phyloP scores from a whole-genome alignment of 2,113 vertebrate genomes.

The Dinomys branickii region DNA sequence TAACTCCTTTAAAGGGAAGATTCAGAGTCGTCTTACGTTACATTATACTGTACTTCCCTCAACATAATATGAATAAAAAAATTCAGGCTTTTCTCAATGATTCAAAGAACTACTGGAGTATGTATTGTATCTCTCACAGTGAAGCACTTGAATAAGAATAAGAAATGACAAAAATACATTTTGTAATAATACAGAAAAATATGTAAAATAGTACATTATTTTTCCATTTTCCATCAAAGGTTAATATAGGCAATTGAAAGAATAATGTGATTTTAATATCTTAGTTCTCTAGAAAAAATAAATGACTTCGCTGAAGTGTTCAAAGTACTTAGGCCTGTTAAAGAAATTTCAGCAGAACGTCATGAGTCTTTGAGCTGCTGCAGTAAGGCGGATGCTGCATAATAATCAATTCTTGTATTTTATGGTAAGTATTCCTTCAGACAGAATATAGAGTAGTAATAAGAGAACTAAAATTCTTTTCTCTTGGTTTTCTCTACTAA shows the following conservation, averaged over 20 bases:
- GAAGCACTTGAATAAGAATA: not conserved
- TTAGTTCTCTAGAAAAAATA: constrained; percentile 28
- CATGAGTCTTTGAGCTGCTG: not conserved
- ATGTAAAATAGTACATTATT: not conserved
- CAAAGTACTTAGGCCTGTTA: not conserved
- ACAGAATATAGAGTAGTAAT: not conserved
- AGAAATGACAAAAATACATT: not conserved
- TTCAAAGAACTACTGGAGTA: not conserved
- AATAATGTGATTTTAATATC: constrained; percentile 17
- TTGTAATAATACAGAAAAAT: not conserved
- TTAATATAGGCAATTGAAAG: constrained; percentile 8
- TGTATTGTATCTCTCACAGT: not conserved
- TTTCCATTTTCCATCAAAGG: constrained; percentile 15
- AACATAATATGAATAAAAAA: not conserved
- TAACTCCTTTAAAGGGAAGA: not conserved
- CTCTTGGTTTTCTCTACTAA: not conserved
- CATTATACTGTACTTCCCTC: not conserved
- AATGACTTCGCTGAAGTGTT: not conserved
- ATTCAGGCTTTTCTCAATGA: not conserved
- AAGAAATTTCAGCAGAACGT: not conserved
- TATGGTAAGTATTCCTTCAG: not conserved
- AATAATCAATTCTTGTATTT: not conserved
- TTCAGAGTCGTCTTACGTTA: not conserved
- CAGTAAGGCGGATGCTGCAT: not conserved
- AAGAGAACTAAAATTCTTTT: not conserved